These are phyloP conservation scores for Cryptotis parvus DNA, from an alignment of 2,113 vertebrate genomes.

Conservation along the genomic window DNA sequence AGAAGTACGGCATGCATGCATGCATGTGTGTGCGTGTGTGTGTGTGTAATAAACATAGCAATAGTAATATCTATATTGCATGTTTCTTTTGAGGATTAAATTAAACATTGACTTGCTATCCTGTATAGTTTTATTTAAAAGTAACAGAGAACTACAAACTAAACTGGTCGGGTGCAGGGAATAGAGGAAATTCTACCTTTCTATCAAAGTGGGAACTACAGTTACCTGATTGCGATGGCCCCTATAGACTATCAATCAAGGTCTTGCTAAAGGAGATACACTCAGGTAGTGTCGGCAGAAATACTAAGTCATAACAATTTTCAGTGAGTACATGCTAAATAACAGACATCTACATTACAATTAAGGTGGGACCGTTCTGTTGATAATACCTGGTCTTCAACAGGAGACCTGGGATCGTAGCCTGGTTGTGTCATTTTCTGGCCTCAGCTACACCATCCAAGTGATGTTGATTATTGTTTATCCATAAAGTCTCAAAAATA, in stretches of 20 bases:
- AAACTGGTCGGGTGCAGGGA: neutral
- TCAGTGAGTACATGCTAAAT: neutral
- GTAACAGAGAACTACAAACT: neutral
- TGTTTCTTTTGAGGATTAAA: slow-evolving; percentile 23
- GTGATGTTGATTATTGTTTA: neutral
- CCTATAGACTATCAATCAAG: neutral
- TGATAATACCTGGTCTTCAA: neutral
- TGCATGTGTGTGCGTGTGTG: neutral
- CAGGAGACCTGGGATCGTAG: neutral
- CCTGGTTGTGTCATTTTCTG: neutral
- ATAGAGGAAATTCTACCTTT: neutral
- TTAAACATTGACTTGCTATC: neutral
- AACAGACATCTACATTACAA: neutral
- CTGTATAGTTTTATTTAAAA: neutral
- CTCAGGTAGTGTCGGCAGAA: neutral
- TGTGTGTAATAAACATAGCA: neutral
- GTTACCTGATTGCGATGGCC: neutral
- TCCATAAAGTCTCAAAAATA: too few species aligned
- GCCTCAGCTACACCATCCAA: neutral
- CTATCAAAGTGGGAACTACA: neutral
- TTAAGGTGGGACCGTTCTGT: neutral
- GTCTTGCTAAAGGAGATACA: neutral
- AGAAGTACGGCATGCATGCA: too few species aligned
- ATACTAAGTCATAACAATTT: neutral
- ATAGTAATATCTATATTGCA: neutral